phyloP scores from a whole-genome alignment of 2,113 vertebrate genomes.

The Rynchops niger region DNA sequence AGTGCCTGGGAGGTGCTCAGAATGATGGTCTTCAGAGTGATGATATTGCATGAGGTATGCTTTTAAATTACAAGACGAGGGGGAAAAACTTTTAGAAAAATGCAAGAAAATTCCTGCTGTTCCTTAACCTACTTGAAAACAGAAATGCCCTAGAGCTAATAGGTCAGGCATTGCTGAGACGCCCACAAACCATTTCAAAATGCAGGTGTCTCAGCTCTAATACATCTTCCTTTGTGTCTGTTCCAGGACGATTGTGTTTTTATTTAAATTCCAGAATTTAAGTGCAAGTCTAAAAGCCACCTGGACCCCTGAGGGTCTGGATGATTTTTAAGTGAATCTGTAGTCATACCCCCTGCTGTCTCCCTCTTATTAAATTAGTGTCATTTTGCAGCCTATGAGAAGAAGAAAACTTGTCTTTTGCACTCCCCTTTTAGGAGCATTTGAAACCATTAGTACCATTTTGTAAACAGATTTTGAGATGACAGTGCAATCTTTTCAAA shows the following conservation, averaged over 20 bases:
- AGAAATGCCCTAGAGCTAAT: conserved; percentile 8
- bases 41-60: background rate
- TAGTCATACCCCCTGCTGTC: background rate
- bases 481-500: conserved; percentile 39
- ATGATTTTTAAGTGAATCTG: conserved; percentile 12
- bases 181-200: background rate
- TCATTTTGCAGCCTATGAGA: background rate
- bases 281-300: background rate
- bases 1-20: background rate
- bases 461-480: conserved; percentile 55
- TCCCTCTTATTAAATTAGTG: conserved; percentile 35
- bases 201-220: background rate
- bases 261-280: conserved; percentile 35
- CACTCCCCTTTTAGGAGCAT: background rate
- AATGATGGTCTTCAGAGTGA: background rate
- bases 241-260: conserved; percentile 23
- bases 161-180: background rate
- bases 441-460: conserved; percentile 35
- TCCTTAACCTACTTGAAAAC: conserved; percentile 18
- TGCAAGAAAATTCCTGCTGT: background rate
- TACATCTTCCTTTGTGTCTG: background rate
- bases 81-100: background rate
- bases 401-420: conserved; percentile 23
- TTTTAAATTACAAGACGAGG: background rate
- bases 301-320: background rate